A percentile compares a stretch with the other conserved stretches of the same genome.
These are phyloP conservation scores for Ranitomeya variabilis DNA, from an alignment of 2,113 vertebrate species.

Conservation along the genomic window DNA sequence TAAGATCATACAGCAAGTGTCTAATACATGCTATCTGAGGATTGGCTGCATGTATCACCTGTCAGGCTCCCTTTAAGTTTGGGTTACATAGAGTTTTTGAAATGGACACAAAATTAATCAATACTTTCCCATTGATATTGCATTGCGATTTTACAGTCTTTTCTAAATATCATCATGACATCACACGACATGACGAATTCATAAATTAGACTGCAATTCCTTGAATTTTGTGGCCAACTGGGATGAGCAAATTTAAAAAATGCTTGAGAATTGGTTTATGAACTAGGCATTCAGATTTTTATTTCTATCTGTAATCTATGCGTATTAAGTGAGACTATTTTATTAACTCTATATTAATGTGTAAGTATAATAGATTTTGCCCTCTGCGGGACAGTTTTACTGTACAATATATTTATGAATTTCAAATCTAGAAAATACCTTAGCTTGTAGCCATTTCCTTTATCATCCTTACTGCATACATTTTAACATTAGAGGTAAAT, in stretches of 20 bases:
- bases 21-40: no score
- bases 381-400: neutral
- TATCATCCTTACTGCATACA: neutral
- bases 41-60: no score
- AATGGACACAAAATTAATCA: no score
- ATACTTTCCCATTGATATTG: no score
- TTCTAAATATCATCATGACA: no score
- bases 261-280: neutral
- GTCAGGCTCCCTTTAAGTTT: no score
- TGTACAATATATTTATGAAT: neutral
- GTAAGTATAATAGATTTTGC: neutral
- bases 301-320: neutral
- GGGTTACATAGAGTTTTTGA: no score
- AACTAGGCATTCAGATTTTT: neutral
- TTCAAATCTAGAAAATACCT: neutral
- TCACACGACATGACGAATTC: no score
- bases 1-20: no score
- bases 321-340: neutral
- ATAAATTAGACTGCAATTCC: neutral
- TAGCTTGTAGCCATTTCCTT: neutral
- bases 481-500: conserved; percentile 3
- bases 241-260: neutral
- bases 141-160: no score
- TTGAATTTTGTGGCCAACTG: neutral
- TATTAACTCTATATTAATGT: conserved; percentile 14